These are phyloP conservation scores for Nothocercus julius DNA, from an alignment of 2,113 vertebrate species.

Conservation along the genomic window DNA sequence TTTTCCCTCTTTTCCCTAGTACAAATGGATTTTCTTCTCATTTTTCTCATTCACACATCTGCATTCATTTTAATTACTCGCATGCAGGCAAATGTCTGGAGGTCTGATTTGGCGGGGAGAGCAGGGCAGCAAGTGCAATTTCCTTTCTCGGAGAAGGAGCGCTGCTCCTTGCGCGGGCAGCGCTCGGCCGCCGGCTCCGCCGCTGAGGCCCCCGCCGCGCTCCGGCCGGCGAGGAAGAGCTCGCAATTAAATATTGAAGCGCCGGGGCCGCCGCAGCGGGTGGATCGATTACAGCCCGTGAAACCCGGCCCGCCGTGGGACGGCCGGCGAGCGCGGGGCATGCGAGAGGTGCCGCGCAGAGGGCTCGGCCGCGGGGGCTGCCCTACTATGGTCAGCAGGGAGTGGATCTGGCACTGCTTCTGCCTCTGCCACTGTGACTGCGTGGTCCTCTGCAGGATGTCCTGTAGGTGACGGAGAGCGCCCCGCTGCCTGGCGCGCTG, in stretches of 20 bases:
- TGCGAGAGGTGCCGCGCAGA: slow-evolving; percentile 31
- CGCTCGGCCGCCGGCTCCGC: neutral
- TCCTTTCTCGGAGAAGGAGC: neutral
- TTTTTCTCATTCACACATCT: neutral
- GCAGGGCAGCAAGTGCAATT: neutral
- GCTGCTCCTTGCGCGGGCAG: neutral
- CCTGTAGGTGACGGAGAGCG: slow-evolving; percentile 84
- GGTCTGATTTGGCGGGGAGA: neutral
- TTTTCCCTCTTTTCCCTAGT: neutral
- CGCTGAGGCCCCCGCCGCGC: neutral
- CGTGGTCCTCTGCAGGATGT: slow-evolving; percentile 91
- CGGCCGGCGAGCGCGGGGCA: slow-evolving; percentile 63
- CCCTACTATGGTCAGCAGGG: slow-evolving; percentile 87
- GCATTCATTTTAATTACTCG: neutral
- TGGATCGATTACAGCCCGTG: slow-evolving; percentile 83
- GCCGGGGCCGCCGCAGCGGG: slow-evolving; percentile 37
- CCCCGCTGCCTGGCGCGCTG: fast-evolving
- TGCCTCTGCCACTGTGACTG: slow-evolving; percentile 92
- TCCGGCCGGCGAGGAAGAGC: slow-evolving; percentile 58
- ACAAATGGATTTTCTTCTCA: neutral
- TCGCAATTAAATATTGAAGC: slow-evolving; percentile 80
- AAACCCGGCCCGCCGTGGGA: slow-evolving; percentile 67
- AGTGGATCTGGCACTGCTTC: slow-evolving; percentile 94
- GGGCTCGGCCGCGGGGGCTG: slow-evolving; percentile 23
- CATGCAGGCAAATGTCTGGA: fast-evolving